A percentile compares a stretch with the other conserved stretches of the same genome.
Conservation (phyloP, 2,113 vertebrate genomes). For the Syngnathus floridae region DNA sequence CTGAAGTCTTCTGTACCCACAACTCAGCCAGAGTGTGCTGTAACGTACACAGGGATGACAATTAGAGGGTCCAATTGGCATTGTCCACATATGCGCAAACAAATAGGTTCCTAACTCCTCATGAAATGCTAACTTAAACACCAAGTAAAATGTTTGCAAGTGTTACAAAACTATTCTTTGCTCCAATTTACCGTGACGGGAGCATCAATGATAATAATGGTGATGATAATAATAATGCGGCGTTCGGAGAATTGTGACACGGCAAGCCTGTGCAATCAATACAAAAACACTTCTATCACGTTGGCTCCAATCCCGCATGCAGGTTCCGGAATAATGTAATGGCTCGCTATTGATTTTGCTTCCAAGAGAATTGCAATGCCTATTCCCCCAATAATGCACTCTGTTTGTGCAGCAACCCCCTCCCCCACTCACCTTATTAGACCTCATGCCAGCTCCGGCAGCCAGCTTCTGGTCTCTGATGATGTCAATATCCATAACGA, state of each 20-base stretch:
- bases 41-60: conserved; percentile 35
- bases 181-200: conserved; percentile 3
- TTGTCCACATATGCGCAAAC: too few relatives aligned
- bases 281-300: conserved; percentile 8
- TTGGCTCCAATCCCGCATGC: conserved; percentile 23
- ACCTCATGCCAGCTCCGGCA: conserved; percentile 83
- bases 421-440: conserved; percentile 79
- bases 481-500: conserved; percentile 83
- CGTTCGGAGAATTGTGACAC: conserved; percentile 4
- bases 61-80: not conserved
- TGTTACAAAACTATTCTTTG: not conserved
- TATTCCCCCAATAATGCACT: conserved; percentile 34
- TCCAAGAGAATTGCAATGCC: conserved; percentile 40
- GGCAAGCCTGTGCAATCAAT: conserved; percentile 7
- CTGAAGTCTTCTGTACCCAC: conserved; percentile 94
- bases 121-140: conserved; percentile 5
- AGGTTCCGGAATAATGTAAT: conserved; percentile 46
- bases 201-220: conserved; percentile 15
- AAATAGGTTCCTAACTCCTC: too few relatives aligned
- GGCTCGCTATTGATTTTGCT: conserved; percentile 46
- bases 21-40: conserved; percentile 90
- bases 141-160: conserved; percentile 4
- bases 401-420: conserved; percentile 19
- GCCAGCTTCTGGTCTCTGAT: conserved; percentile 75
- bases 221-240: conserved; percentile 18